Evolutionary conservation across 2,888 invertebrate species (phyloP).

Genomic region (Pseudococcus jackbeardsleyi): DNA sequence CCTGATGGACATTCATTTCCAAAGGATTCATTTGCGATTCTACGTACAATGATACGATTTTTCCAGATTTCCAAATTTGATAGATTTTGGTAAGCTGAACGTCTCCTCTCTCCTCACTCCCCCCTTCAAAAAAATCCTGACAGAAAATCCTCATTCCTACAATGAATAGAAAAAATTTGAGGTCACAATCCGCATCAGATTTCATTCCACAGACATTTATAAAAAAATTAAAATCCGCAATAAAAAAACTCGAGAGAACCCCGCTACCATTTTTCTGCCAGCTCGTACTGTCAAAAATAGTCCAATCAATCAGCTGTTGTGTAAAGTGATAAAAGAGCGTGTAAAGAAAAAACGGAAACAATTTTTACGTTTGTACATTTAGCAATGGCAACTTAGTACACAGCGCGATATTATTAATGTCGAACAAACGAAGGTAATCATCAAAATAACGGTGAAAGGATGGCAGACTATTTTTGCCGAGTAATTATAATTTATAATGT

Average conservation of each 20-base stretch:
- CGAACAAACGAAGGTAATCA: slow-evolving; percentile 57
- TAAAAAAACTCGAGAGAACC: background rate
- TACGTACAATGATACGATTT: too few species aligned
- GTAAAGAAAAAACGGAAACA: slow-evolving; percentile 12
- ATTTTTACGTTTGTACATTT: slow-evolving; percentile 17
- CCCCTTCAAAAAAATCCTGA: too few species aligned
- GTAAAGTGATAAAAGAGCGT: background rate
- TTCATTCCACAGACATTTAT: background rate
- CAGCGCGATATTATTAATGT: slow-evolving; percentile 1
- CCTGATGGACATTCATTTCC: too few species aligned
- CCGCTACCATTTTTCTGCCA: background rate
- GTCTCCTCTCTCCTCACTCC: too few species aligned
- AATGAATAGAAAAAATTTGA: too few species aligned
- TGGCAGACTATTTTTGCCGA: slow-evolving; percentile 53
- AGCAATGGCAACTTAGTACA: background rate
- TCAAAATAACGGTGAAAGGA: slow-evolving; percentile 36
- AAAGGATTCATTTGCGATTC: too few species aligned
- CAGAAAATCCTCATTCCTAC: too few species aligned
- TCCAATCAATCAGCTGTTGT: slow-evolving; percentile 26
- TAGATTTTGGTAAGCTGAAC: too few species aligned
- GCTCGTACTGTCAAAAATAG: slow-evolving; percentile 2
- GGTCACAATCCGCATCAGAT: background rate
- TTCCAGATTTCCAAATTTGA: too few species aligned
- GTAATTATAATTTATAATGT: slow-evolving; percentile 60
- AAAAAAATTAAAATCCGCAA: background rate